Percentiles rank a stretch among this genome's conserved stretches.
Evolutionary conservation across 2,888 invertebrate species (phyloP).

Genomic region (Galerucella nymphaeae): DNA sequence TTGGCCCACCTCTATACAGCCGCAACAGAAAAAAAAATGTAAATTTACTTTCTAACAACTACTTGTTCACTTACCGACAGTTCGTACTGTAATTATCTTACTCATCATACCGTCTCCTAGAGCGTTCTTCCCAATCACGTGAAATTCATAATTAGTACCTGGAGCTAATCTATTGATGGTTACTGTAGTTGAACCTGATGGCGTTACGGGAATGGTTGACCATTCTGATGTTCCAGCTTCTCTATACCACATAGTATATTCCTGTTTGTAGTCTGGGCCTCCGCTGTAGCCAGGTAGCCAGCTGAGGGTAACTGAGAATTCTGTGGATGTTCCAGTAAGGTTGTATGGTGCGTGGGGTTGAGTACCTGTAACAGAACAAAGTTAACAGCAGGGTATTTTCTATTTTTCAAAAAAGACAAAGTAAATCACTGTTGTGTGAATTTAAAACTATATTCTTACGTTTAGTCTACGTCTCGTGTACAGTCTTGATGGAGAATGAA

Average conservation of each 20-base stretch:
- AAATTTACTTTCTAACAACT: no score
- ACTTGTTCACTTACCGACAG: slow-evolving; percentile 77
- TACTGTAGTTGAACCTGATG: slow-evolving; percentile 88
- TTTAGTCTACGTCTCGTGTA: no score
- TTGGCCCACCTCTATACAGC: slow-evolving; percentile 67
- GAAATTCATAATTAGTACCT: slow-evolving; percentile 94
- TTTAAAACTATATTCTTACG: no score
- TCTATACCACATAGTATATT: slow-evolving; percentile 94
- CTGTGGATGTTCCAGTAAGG: slow-evolving; percentile 86
- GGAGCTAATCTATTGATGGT: slow-evolving; percentile 92
- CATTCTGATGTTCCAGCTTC: slow-evolving; percentile 90
- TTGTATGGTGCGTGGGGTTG: slow-evolving; percentile 98
- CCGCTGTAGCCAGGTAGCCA: slow-evolving; percentile 98
- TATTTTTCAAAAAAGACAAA: no score
- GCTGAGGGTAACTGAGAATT: slow-evolving; percentile 88
- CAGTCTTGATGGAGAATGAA: no score
- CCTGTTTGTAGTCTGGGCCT: slow-evolving; percentile 93
- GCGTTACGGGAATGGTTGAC: slow-evolving; percentile 93
- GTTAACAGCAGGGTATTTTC: no score
- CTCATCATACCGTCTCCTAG: slow-evolving; percentile 97
- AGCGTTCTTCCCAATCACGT: slow-evolving; percentile 94
- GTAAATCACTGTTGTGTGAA: no score
- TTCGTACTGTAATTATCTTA: slow-evolving; percentile 89
- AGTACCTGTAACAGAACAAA: slow-evolving; percentile 65
- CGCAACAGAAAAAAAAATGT: slow-evolving; percentile 14